Base-by-base conservation (phyloP, 1,140 invertebrate genomes). In the Hormaphis cornu region DNA sequence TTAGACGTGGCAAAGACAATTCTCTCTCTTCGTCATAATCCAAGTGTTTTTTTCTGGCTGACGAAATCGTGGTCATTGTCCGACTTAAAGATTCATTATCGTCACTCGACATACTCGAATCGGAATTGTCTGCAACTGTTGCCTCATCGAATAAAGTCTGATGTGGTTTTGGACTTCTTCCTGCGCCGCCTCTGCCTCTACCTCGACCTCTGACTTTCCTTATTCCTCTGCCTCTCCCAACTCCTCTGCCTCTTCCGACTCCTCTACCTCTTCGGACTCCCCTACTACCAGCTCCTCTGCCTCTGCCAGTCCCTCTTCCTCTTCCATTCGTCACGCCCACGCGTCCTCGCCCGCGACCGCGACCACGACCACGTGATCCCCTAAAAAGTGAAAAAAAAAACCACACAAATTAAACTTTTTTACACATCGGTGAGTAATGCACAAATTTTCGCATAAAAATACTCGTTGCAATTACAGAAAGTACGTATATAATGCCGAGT, bases 11-110 rank as follows among this genome's bases (percentile, higher is more conserved):
- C 33, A 66, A 50, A 0, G 61, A 66, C 10, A 66, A 20, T 35
- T 66, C 61, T 66, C 44, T 66, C 24, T 66, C 61, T 66, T 66
- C 61, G 5, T 30, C 28, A n/a, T 44, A 28, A 6, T 61, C 61
- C n/a, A 2, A 6, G 5, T 20, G 26, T 28, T 48, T 66, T 16
- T 44, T 44, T 35, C 28, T 33, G 30, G 35, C 10, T 16, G 28
- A 20, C 1, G 7, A 3, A 4, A 16, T 10, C 6, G 28, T n/a
- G 5, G 58, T 44, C 22, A 26, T n/a, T 0, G 7, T 4, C 22
- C 20, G 24, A 12, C 28, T 63, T n/a, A 20, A 46, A 14, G 44
- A 48, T 16, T 35, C 44, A 58, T 58, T 40, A 37, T 14, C 33
- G n/a, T 66, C 44, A 1, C 44, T 50, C 3, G 61, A 48, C 3